Base-by-base conservation (phyloP, 2,113 vertebrate genomes). In the Onychostruthus taczanowskii region DNA sequence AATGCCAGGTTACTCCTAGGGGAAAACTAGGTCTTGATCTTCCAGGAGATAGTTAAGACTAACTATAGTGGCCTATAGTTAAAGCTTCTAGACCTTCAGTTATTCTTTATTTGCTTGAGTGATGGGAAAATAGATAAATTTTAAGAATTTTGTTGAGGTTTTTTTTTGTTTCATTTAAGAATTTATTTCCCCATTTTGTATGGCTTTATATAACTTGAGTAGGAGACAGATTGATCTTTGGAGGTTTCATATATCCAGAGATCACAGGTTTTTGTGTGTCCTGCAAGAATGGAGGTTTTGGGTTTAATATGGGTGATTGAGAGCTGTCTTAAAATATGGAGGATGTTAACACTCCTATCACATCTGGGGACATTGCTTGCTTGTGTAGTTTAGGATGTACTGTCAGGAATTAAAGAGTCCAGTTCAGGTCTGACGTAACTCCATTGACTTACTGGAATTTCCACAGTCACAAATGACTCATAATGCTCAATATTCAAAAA, bases 361-460 rank as follows among this genome's bases (percentile, higher is more conserved):
- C n/a, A 63, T 77, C 31, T 67, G 35, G 20, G 23, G 41, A 74
- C 59, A 59, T 83, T 66, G 44, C 83, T 92, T 91, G 27, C 75
- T 58, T 74, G 16, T 70, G 26, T 63, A 50, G 46, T 83, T 94
- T 68, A 92, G 63, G 30, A 80, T 49, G 10, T 58, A 50, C 59
- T 55, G 43, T 94, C 70, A 91, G 76, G 86, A 94, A 83, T 79
- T 76, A 74, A 41, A 62, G 93, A 88, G 37, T 94, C 69, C 70
- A 72, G 0, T 90, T 92, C 72, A 88, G 50, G 43, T 80, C 63
- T 95, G 92, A 86, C 3, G 33, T 88, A 95, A 95, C 68, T 91
- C 50, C 55, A 63, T 80, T 67, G 75, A 52, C 13, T 94, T 96
- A 70, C 85, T 95, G 92, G 79, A 92, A 96, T 96, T 95, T 90